phyloP scores from a whole-genome alignment of 2,888 invertebrate genomes.

The Thecophora atra region DNA sequence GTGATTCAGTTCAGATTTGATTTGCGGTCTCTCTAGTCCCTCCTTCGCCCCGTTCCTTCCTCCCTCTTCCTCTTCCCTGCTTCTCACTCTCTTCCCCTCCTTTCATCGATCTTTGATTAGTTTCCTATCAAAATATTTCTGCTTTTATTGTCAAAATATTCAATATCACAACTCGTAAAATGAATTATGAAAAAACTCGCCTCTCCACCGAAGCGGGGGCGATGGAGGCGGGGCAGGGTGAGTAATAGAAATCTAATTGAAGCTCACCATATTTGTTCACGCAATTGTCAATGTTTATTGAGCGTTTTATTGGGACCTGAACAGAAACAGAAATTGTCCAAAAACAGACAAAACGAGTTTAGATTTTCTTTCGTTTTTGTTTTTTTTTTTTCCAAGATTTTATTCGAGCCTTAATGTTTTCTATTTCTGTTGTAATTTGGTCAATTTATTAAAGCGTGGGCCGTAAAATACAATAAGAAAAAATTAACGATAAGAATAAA shows the following conservation, averaged over 20 bases:
- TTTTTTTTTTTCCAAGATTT: neutral
- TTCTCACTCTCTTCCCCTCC: neutral
- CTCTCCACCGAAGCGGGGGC: too few species aligned
- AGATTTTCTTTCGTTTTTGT: neutral
- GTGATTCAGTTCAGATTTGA: neutral
- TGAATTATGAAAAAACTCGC: too few species aligned
- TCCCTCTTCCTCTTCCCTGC: neutral
- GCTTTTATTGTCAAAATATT: too few species aligned
- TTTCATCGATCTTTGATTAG: too few species aligned
- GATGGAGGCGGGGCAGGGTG: too few species aligned
- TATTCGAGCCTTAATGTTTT: neutral
- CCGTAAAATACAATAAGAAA: neutral
- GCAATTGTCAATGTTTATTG: conserved; percentile 3
- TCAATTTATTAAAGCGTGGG: neutral
- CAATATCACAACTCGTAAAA: too few species aligned
- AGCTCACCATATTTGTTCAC: conserved; percentile 5
- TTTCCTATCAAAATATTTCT: too few species aligned
- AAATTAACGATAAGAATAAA: too few species aligned
- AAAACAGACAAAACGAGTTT: conserved; percentile 6
- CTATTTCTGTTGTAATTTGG: neutral
- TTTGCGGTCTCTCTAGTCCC: neutral
- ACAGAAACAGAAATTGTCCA: neutral
- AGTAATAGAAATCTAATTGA: neutral
- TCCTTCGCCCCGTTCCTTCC: too few species aligned
- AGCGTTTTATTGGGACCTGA: neutral